phyloP scores from a whole-genome alignment of 2,113 vertebrate genomes.

The Delphinus delphis region DNA sequence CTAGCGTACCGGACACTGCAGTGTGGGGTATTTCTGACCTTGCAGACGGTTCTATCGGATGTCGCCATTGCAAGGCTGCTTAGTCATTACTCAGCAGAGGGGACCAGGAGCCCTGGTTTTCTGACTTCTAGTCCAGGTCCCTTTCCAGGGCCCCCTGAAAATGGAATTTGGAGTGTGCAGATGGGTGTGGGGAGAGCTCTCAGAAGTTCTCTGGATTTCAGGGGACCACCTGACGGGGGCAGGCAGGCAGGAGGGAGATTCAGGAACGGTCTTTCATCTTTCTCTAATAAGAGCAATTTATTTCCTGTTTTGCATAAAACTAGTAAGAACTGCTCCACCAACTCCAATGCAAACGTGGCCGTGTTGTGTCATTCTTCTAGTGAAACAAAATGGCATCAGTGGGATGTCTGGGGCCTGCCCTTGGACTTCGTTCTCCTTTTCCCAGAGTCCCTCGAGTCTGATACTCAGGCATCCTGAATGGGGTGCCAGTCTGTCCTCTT shows the following conservation, averaged over 20 bases:
- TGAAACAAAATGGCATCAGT: background rate
- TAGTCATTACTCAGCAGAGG: accelerated
- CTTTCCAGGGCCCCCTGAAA: background rate
- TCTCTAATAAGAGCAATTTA: background rate
- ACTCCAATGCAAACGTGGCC: accelerated
- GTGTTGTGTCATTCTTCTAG: accelerated
- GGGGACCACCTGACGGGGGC: background rate
- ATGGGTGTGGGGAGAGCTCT: background rate
- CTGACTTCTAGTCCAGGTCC: background rate
- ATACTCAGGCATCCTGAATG: background rate
- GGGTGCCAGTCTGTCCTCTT: accelerated
- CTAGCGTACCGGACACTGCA: accelerated
- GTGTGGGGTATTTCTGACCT: accelerated
- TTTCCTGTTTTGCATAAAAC: background rate
- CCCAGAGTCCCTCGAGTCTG: accelerated
- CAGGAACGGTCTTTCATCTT: background rate
- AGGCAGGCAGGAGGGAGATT: accelerated
- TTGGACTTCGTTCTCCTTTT: accelerated
- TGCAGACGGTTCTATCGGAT: background rate
- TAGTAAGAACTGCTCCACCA: too few relatives aligned
- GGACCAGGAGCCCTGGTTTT: accelerated
- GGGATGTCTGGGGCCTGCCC: background rate
- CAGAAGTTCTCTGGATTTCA: background rate
- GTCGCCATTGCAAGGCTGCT: accelerated
- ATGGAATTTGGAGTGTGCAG: background rate